Conservation (phyloP, 2,113 vertebrate genomes). For the Falco punctatus region DNA sequence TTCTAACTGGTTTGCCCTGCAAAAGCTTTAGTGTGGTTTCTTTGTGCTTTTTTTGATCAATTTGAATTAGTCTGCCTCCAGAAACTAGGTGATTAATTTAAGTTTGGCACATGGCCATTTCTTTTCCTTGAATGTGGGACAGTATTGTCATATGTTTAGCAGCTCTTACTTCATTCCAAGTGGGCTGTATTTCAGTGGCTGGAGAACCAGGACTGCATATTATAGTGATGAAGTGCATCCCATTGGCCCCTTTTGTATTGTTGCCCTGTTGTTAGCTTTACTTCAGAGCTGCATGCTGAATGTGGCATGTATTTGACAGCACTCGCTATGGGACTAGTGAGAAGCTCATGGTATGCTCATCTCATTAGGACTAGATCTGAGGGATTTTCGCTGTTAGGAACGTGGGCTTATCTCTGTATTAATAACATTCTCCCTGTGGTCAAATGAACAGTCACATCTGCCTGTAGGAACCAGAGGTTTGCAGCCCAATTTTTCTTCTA, state of each 20-base stretch:
- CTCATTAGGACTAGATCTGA: background rate
- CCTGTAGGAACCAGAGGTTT: background rate
- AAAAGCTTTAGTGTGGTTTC: background rate
- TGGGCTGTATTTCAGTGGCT: background rate
- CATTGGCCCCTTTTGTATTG: background rate
- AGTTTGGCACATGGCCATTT: background rate
- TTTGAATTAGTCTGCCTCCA: conserved; percentile 1
- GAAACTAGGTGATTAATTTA: background rate
- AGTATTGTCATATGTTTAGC: background rate
- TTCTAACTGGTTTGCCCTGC: background rate
- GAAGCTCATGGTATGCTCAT: background rate
- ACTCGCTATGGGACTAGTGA: background rate
- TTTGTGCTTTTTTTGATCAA: background rate
- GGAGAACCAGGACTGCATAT: background rate
- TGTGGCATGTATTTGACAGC: background rate
- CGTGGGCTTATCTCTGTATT: accelerated
- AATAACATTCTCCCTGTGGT: background rate
- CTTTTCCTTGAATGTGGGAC: background rate
- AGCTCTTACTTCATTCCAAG: background rate
- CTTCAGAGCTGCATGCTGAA: background rate
- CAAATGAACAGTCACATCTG: background rate
- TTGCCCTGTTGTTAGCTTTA: background rate
- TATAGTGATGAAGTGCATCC: background rate
- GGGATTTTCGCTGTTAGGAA: background rate
- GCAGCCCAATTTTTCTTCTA: too few relatives aligned